phyloP scores from a whole-genome alignment of 2,888 invertebrate species.

The Oscheius sp. region DNA sequence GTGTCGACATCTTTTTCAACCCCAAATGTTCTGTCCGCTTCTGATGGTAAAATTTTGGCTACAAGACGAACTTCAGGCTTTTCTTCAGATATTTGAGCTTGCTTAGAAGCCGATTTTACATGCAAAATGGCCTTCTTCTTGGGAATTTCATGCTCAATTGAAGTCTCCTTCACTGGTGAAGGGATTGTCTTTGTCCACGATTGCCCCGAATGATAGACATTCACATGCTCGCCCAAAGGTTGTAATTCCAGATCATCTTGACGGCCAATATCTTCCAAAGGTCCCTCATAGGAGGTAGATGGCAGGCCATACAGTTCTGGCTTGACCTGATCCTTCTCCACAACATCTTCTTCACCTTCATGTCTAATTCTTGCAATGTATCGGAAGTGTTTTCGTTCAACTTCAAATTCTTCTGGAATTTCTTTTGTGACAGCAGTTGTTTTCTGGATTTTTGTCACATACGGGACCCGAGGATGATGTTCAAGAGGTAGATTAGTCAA shows the following conservation, averaged over 20 bases:
- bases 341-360: conserved; percentile 45
- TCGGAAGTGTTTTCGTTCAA: conserved; percentile 4
- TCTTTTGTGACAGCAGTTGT: not conserved
- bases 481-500: not conserved
- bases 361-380: conserved; percentile 44
- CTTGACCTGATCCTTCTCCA: conserved; percentile 19
- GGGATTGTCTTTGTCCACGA: not conserved
- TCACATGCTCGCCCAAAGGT: not conserved
- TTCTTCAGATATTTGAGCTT: not conserved
- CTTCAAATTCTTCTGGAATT: not conserved
- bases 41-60: conserved; percentile 38
- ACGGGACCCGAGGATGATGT: not conserved
- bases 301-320: conserved; percentile 15
- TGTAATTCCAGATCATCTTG: not conserved
- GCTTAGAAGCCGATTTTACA: not conserved
- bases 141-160: not conserved
- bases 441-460: not conserved
- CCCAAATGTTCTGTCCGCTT: not conserved
- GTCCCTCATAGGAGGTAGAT: conserved; percentile 33
- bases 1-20: not conserved
- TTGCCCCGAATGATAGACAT: conserved; percentile 45
- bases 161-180: not conserved
- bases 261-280: conserved; percentile 36
- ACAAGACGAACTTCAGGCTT: conserved; percentile 39
- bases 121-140: conserved; percentile 18